Evolutionary conservation across 2,113 vertebrate species (phyloP), one percentile per base, ranked within the genome.

Genomic region (Chitala chitala): DNA sequence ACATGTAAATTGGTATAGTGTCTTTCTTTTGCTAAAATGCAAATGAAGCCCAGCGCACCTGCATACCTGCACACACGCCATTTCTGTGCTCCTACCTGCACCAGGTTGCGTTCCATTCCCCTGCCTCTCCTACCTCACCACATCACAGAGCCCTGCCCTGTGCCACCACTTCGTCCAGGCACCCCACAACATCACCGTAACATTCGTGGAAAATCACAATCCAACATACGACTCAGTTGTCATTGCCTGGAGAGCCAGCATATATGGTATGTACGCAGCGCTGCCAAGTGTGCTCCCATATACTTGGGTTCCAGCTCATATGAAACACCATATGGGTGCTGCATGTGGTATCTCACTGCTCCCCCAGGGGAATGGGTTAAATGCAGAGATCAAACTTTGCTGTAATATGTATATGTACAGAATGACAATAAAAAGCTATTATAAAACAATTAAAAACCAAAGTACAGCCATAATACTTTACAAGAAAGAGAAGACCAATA

Each of bases 51-150:
- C 53, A 54, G 51, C 20, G 17, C 38, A 44, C 24, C 40, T 44
- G 24, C 22, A 20, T 10, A 44, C 20, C 20, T 51, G 48, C 48
- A 51, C 48, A 7, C 13, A 22, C 20, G 12, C 8, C 31, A 26
- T 53, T 1, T 24, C 29, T 17, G 1, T 33, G 31, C 42, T 1
- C 31, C 42, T 1, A 48, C 69, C 61, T 54, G 75, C 26, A 26
- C 36, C 79, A 92, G 91, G 82, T 72, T 92, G 91, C 76, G 71
- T 90, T 24, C 91, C 90, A 0, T 84, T 86, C 88, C 90, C 87
- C 1, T 92, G 91, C 76, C 71, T 80, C 3, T 75, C 76, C 44
- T 81, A 90, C 58, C 71, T 91, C 0, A 86, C 87, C 33, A 26
- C 64, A 22, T 13, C 78, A 31, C 78, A 86, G 48, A 79, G 83